Evolutionary conservation across 2,113 vertebrate genomes (phyloP), one percentile per base, ranked within the genome.

Genomic region (Channa maculata): DNA sequence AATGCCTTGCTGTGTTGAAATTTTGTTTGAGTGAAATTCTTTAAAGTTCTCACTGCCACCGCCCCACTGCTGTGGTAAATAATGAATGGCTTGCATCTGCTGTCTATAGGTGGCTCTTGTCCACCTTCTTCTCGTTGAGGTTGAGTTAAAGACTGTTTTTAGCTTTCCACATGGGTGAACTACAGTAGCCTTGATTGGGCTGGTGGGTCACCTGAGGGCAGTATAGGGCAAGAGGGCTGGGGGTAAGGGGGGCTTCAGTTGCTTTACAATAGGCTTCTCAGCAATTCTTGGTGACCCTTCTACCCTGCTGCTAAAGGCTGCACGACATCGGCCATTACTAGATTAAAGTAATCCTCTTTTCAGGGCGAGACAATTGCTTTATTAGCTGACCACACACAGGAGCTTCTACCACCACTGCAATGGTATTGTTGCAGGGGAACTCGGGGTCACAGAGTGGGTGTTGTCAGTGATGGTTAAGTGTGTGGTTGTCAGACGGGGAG

Each of bases 331-430:
- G 83, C 89, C 89, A 89, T 94, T 89, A 79, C 89, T 89, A 94
- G 92, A 94, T 94, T 93, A 94, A 91, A 91, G 81, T 93, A 92
- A 95, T 94, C 92, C 92, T 91, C 93, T 92, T 94, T 94, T 83
- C 85, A 82, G 75, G 75, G 66, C 67, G 82, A 92, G 86, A 93
- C 92, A 90, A 88, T 92, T 91, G 88, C 82, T 87, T 92, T 90
- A 92, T 93, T 94, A 92, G 92, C 87, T 79, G 87, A 88, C 93
- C 93, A 92, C 92, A 92, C 88, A 87, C 81, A 77, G 80, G 41
- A 79, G 90, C 86, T 89, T 83, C 83, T 85, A 71, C 90, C 91
- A 84, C 89, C 86, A 91, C 82, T 82, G 83, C 92, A 87, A 90
- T 80, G 81, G 92, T 83, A 82, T 91, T 93, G 91, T 92, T 88